Evolutionary conservation across 1,140 invertebrate species (phyloP), one percentile per base, ranked within the genome.

Genomic region (Holcopasites calliopsidis): DNA sequence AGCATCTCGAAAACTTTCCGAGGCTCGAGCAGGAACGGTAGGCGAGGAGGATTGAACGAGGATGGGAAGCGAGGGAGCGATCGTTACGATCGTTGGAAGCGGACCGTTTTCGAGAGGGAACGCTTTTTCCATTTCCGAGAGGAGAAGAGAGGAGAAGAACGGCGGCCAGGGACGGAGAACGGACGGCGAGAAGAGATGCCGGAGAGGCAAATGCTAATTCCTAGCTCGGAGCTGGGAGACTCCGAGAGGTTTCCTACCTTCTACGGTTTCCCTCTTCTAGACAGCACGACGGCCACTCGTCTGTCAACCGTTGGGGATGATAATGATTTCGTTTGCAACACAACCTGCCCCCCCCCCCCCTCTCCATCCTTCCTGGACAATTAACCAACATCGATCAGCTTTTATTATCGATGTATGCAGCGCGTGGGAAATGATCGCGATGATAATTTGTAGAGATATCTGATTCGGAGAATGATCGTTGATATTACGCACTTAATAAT

Each of bases 191-290:
- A 81, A 75, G 65, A 84, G 81, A 86, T 83, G 80, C 60, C 65
- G 28, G 76, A 85, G 79, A 85, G 69, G 80, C 80, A 47, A 76
- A 80, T 83, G 85, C 77, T 88, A 91, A 90, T 88, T 90, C 87
- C 85, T 82, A 80, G 86, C 86, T 88, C 82, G 84, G 86, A 89
- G 86, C 88, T 86, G 87, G 83, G 77, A 89, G 89, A 82, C 88
- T 85, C 86, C 81, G 83, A 89, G 89, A 91, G 90, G 90, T 91
- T 90, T 91, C 90, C 90, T 86, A 91, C 88, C 89, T 91, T 91
- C 82, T 90, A 90, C 89, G 89, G 90, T 90, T 91, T 91, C 89
- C 87, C 89, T 90, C 79, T 85, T 88, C 87, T 80, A 85, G 72
- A 66, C 80, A 40, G 73, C 57, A 50, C 70, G 68, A 81, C 72